These are phyloP conservation scores for Pelodytes ibericus DNA, from an alignment of 2,797 vertebrate genomes.

Conservation along the genomic window DNA sequence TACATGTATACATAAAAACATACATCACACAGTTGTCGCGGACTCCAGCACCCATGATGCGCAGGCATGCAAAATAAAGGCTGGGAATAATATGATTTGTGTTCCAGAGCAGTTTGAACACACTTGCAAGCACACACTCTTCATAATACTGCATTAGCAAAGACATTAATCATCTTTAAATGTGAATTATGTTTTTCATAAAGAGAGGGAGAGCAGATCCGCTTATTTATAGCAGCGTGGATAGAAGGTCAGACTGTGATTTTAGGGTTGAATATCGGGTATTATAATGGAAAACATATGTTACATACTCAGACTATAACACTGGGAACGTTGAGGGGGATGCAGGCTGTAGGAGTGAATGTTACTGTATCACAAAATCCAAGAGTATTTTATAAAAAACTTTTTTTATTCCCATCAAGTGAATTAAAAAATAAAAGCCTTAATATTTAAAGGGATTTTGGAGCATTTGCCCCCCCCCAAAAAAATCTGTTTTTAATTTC, in stretches of 20 bases:
- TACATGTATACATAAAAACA: no score
- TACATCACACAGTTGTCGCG: no score
- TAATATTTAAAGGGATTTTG: no score
- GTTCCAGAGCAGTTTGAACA: no score
- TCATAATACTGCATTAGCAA: slow-evolving; percentile 1
- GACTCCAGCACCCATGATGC: no score
- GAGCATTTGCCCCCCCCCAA: no score
- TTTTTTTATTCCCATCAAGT: background rate
- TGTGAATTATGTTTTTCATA: slow-evolving; percentile 55
- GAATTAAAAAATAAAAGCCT: no score
- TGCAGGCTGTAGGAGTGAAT: slow-evolving; percentile 4
- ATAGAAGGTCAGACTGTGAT: slow-evolving; percentile 46
- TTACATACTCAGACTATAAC: slow-evolving; percentile 25
- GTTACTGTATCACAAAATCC: slow-evolving; percentile 29
- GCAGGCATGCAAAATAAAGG: no score
- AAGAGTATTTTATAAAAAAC: background rate
- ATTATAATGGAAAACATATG: slow-evolving; percentile 53
- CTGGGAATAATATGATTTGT: no score
- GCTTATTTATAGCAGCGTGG: slow-evolving; percentile 49
- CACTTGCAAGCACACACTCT: background rate
- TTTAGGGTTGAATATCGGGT: slow-evolving; percentile 16
- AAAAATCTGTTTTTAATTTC: background rate
- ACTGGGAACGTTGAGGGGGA: slow-evolving; percentile 11
- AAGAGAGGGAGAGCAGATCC: slow-evolving; percentile 12
- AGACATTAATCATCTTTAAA: slow-evolving; percentile 51